Evolutionary conservation across 2,888 invertebrate species (phyloP).

Genomic region (Cataglyphis livida): DNA sequence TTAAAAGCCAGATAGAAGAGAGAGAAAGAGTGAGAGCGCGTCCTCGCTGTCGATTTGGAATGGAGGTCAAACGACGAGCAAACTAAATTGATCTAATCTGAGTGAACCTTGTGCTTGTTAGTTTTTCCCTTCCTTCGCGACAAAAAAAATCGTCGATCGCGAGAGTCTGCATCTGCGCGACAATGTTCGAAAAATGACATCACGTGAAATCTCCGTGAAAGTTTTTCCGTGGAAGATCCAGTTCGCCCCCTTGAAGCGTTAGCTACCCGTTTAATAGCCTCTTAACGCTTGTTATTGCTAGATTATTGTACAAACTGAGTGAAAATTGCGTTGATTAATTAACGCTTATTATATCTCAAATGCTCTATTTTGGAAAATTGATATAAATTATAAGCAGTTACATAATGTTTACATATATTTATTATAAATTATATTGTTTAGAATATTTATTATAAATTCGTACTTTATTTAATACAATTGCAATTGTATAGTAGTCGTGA

Average conservation of each 20-base stretch:
- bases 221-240: conserved; percentile 15
- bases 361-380: neutral
- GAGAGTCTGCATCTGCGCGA: conserved; percentile 5
- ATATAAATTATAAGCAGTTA: neutral
- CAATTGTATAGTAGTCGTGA: neutral
- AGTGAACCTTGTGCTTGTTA: conserved; percentile 68
- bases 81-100: conserved; percentile 74
- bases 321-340: neutral
- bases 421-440: neutral
- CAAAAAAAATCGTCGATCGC: conserved; percentile 28
- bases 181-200: conserved; percentile 15
- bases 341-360: neutral
- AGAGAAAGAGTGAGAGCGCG: neutral
- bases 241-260: neutral
- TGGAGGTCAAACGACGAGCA: conserved; percentile 73
- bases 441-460: neutral
- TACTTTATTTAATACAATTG: conserved; percentile 2
- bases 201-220: neutral
- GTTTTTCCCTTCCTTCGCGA: conserved; percentile 49
- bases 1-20: conserved; percentile 71
- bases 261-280: neutral
- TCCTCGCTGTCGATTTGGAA: conserved; percentile 59
- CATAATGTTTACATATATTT: neutral
- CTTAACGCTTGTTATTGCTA: neutral
- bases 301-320: neutral